These are phyloP conservation scores for Leuctra nigra DNA, from an alignment of 2,888 invertebrate genomes.

Conservation along the genomic window DNA sequence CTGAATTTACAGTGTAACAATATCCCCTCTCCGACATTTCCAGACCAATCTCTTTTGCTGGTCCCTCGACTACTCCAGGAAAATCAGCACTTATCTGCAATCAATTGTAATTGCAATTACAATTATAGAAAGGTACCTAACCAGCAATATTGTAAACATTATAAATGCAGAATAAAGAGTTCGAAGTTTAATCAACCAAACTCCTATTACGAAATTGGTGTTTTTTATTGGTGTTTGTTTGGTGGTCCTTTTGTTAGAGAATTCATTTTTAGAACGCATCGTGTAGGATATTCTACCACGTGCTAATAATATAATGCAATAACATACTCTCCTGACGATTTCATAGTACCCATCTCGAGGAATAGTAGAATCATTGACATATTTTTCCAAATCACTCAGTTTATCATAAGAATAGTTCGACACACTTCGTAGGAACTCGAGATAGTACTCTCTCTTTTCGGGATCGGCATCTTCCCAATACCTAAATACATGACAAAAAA, in stretches of 20 bases:
- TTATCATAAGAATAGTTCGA: constrained; percentile 2
- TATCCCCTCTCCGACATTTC: neutral
- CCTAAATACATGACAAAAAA: neutral
- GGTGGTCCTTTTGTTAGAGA: no score
- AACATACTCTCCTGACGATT: no score
- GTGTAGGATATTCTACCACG: no score
- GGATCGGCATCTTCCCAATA: neutral
- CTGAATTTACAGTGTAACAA: constrained; percentile 4
- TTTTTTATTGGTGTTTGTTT: no score
- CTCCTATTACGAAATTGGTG: neutral
- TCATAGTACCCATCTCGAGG: constrained; percentile 3
- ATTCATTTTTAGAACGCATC: no score
- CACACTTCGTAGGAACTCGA: neutral
- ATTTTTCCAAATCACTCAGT: neutral
- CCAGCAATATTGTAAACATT: no score
- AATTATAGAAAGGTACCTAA: no score
- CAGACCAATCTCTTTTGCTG: neutral
- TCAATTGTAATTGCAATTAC: no score
- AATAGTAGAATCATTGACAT: neutral
- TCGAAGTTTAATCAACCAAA: no score
- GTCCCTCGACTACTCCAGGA: neutral
- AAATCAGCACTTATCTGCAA: constrained; percentile 1
- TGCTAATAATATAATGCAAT: no score
- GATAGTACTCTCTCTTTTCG: neutral
- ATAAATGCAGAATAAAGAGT: no score